Evolutionary conservation across 2,113 vertebrate genomes (phyloP), one percentile per base, ranked within the genome.

Genomic region (Felis chaus): DNA sequence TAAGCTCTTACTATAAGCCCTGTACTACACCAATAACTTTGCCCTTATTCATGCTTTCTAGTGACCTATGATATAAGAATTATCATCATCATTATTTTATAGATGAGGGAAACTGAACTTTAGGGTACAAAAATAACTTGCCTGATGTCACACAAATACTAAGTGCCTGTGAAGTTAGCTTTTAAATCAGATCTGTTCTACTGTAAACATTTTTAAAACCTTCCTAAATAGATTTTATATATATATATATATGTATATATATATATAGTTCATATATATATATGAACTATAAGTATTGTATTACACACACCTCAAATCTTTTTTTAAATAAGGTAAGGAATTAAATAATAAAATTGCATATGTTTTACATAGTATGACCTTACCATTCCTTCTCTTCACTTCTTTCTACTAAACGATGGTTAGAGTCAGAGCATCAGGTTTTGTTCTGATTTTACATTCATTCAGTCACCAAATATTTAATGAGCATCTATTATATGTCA

Each of bases 391-490:
- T 93, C 48, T 94, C 45, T 69, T 73, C 31, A 12, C 15, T 91
- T 95, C n/a, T 96, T 96, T 69, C 33, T 94, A 63, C 36, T 68
- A 86, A 84, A 48, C 23, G 29, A 69, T 95, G 27, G 36, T 33
- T 55, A 69, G 41, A 66, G 13, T 83, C 18, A 69, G 23, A 80
- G 6, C 2, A 23, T 85, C 36, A 92, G 29, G 1, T 19, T 87
- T 92, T 90, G 18, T 80, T 92, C 48, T 63, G 19, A 50, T 73
- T 53, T n/a, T 92, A 18, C 21, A 66, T 83, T 68, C 7, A 39
- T 66, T 92, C 65, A 65, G 74, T 89, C 68, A 94, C 13, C 48
- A 94, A 45, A 79, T 86, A 86, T 41, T 96, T 89, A 50, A 41
- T 90, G 33, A 92, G 39, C n/a, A 76, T 36, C 14, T 41, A 39